Percentiles rank a stretch among this genome's conserved stretches.
These are phyloP conservation scores for Axea sp. DNA, from an alignment of 2,888 invertebrate genomes.

Conservation along the genomic window DNA sequence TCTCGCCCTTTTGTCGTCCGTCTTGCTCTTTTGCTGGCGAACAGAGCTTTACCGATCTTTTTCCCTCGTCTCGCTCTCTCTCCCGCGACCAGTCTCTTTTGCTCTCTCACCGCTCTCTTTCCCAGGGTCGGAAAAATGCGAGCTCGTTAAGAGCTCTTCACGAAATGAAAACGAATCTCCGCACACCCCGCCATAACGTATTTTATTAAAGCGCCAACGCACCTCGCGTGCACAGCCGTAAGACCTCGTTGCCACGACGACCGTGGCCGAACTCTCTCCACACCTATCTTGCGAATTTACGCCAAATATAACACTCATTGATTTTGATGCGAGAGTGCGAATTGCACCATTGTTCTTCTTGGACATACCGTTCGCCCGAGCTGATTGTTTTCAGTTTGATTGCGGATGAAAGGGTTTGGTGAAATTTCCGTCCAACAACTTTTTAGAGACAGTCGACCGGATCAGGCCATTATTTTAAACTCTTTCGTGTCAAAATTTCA, in stretches of 20 bases:
- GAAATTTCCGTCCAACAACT: no score
- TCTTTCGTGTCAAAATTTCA: no score
- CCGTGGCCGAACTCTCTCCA: constrained; percentile 33
- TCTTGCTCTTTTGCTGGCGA: no score
- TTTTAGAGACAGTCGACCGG: no score
- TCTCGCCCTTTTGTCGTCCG: no score
- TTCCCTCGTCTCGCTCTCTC: no score
- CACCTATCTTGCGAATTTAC: constrained; percentile 50
- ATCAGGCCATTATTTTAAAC: no score
- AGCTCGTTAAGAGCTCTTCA: constrained; percentile 67
- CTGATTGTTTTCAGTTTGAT: constrained; percentile 30
- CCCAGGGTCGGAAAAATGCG: constrained; percentile 53
- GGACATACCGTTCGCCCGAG: constrained; percentile 9
- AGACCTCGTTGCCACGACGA: constrained; percentile 60
- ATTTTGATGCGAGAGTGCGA: constrained; percentile 35
- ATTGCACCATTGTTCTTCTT: constrained; percentile 18
- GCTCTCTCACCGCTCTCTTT: constrained; percentile 12
- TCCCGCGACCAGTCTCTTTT: no score
- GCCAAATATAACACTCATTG: constrained; percentile 57
- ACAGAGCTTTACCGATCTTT: no score
- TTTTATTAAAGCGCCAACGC: constrained; percentile 52
- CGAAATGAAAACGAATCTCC: constrained; percentile 67
- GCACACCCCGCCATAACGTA: constrained; percentile 25
- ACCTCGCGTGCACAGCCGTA: constrained; percentile 44
- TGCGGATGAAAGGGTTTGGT: constrained; percentile 8